Conservation (phyloP, 2,888 invertebrate species). For the Sicus ferrugineus region DNA sequence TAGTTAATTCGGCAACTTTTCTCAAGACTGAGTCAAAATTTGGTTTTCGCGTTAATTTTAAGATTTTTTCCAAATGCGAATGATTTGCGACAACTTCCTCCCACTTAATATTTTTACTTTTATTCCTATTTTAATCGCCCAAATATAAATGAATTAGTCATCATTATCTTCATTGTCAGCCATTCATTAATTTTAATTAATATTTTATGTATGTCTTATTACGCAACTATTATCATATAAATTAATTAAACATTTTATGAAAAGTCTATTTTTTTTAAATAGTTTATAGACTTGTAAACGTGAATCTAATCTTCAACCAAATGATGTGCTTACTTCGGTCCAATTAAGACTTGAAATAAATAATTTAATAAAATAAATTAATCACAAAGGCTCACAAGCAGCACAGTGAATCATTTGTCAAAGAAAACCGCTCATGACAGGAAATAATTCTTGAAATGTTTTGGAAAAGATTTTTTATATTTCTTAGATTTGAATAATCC, state of each 20-base stretch:
- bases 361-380: slow-evolving; percentile 17
- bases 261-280: background rate
- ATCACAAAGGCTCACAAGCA: too few species aligned
- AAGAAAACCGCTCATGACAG: too few species aligned
- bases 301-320: slow-evolving; percentile 19
- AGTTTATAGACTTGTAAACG: background rate
- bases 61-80: slow-evolving; percentile 41
- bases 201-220: background rate
- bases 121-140: background rate
- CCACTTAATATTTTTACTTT: background rate
- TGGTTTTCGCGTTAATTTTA: slow-evolving; percentile 11
- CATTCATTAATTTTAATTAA: slow-evolving; percentile 16
- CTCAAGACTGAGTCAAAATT: slow-evolving; percentile 26
- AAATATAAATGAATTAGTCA: slow-evolving; percentile 11
- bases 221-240: background rate
- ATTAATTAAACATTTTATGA: background rate
- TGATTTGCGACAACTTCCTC: too few species aligned
- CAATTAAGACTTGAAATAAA: background rate
- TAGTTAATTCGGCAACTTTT: background rate
- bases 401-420: too few species aligned
- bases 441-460: background rate
- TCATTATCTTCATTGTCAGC: slow-evolving; percentile 22
- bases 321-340: slow-evolving; percentile 27
- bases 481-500: background rate
- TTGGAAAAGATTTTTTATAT: background rate